phyloP scores from a whole-genome alignment of 2,888 invertebrate genomes.

The Elaeidobius kamerunicus region DNA sequence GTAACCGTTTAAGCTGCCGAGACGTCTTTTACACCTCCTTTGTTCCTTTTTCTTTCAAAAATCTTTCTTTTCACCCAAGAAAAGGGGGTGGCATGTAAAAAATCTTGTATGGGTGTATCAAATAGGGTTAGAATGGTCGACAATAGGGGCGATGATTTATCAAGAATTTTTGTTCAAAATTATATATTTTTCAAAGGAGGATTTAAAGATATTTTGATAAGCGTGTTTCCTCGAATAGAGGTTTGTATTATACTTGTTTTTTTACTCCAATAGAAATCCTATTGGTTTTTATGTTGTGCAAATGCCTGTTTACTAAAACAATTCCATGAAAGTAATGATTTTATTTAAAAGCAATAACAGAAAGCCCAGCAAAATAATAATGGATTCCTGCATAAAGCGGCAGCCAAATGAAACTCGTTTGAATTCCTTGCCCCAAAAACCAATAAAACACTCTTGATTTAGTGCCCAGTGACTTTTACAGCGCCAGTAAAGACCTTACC shows the following conservation, averaged over 20 bases:
- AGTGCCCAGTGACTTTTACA: slow-evolving; percentile 31
- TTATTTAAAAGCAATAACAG: slow-evolving; percentile 31
- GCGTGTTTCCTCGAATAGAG: slow-evolving; percentile 1
- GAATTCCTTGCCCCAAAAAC: slow-evolving; percentile 31
- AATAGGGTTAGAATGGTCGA: slow-evolving; percentile 24
- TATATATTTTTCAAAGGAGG: slow-evolving; percentile 3
- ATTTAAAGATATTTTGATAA: slow-evolving; percentile 24
- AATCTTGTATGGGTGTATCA: slow-evolving; percentile 17
- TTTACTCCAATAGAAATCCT: background rate
- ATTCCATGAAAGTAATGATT: slow-evolving; percentile 30
- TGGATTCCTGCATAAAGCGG: slow-evolving; percentile 19
- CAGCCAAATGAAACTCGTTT: slow-evolving; percentile 24
- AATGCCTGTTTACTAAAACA: slow-evolving; percentile 19
- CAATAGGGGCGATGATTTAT: slow-evolving; percentile 20
- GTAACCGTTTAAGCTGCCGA: slow-evolving; percentile 12
- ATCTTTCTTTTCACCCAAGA: slow-evolving; percentile 4
- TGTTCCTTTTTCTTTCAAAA: slow-evolving; percentile 9
- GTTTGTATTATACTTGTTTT: too few relatives aligned
- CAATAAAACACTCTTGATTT: slow-evolving; percentile 32
- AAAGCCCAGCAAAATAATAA: slow-evolving; percentile 26
- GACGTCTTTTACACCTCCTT: slow-evolving; percentile 14
- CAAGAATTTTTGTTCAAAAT: slow-evolving; percentile 14
- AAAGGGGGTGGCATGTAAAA: slow-evolving; percentile 13
- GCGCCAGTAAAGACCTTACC: slow-evolving; percentile 23
- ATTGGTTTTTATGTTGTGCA: slow-evolving; percentile 4